Evolutionary conservation across 2,888 invertebrate genomes (phyloP).

Genomic region (Danaus chrysippus): DNA sequence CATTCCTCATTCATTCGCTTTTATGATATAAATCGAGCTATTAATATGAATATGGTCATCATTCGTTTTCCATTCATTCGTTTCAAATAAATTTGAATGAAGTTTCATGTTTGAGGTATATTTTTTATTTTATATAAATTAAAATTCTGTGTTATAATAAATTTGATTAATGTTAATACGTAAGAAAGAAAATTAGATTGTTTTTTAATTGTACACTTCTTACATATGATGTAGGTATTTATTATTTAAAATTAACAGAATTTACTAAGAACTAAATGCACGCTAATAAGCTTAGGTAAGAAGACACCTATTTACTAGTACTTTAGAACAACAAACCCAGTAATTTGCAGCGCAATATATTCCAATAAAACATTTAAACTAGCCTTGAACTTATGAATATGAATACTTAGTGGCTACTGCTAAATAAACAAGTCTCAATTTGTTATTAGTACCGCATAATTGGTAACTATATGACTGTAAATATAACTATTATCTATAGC

Average conservation of each 20-base stretch:
- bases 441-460: constrained; percentile 5
- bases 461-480: not conserved
- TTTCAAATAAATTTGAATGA: too few relatives aligned
- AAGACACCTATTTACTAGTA: not conserved
- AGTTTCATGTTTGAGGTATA: too few relatives aligned
- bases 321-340: not conserved
- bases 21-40: too few relatives aligned
- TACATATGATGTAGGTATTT: not conserved
- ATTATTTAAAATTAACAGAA: not conserved
- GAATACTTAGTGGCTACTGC: constrained; percentile 6
- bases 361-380: constrained; percentile 5
- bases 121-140: too few relatives aligned
- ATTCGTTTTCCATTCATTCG: too few relatives aligned
- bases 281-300: not conserved
- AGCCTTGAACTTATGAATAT: constrained; percentile 19
- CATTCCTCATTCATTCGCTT: too few relatives aligned
- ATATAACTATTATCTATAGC: not conserved
- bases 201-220: too few relatives aligned
- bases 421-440: constrained; percentile 11
- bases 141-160: too few relatives aligned
- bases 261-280: not conserved
- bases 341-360: constrained; percentile 3
- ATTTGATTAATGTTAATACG: too few relatives aligned
- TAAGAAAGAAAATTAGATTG: too few relatives aligned
- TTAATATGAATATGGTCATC: too few relatives aligned